Base-by-base conservation (phyloP, 2,888 invertebrate species). In the Scelioninae gen. 2 region DNA sequence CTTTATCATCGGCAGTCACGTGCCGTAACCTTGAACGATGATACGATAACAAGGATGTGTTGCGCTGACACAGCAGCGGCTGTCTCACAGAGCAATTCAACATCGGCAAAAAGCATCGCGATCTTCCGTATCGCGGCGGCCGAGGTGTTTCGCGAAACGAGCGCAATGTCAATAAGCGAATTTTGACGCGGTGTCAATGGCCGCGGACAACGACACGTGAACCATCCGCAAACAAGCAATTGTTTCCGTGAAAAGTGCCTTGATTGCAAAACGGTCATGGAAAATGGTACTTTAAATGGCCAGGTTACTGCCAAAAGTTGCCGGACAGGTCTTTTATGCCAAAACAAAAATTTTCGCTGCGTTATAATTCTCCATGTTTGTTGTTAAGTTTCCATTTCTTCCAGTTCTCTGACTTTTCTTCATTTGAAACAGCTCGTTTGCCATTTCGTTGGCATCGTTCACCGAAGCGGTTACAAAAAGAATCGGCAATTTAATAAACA, bases 41-140 rank as follows among this genome's bases (percentile, higher is more conserved):
- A 70, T 78, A 79, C 78, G 79, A 83, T 80, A 84, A 83, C 82
- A 83, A 83, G 82, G 82, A 84, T 83, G 77, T 79, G 78, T 83
- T 77, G 52, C 80, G 84, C 83, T 84, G 84, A 84, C 82, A 64
- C 45, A 16, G 81, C 82, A 80, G 28, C 67, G 58, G 74, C 81
- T 76, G 76, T 65, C 77, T 78, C 77, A 77, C 76, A 77, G 65
- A 77, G 64, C 75, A 7, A 46, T 65, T 39, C 58, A 61, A 58
- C 58, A 39, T 60, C 46, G 10, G 25, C 64, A 45, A 39, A 68
- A 41, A 57, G 31, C 31, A 43, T 43, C 55, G 9, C 25, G 13
- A 46, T 58, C 67, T 53, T 71, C 68, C 68, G n/a, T n/a, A 61
- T 48, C 52, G 18, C 16, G 15, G 11, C 35, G 63, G 37, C 31